Conservation (phyloP, 2,888 invertebrate genomes). For the Pyrochroa serraticornis region DNA sequence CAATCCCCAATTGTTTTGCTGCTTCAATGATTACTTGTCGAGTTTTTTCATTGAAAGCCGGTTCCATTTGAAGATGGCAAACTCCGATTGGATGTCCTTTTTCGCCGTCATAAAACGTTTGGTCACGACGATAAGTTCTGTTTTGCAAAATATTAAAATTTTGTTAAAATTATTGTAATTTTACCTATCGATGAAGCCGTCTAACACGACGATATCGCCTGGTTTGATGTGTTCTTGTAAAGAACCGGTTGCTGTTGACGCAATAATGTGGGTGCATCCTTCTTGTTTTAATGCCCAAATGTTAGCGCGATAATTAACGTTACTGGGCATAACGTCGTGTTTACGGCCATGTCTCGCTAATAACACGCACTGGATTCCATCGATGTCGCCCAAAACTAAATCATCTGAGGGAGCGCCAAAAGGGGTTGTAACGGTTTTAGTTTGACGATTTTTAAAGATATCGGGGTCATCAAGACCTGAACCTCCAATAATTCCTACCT, state of each 20-base stretch:
- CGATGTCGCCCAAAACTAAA: conserved; percentile 74
- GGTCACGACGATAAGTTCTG: conserved; percentile 68
- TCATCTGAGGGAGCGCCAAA: conserved; percentile 83
- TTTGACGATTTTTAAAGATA: conserved; percentile 74
- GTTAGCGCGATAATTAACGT: conserved; percentile 95
- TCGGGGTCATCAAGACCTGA: conserved; percentile 90
- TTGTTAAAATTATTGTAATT: too few relatives aligned
- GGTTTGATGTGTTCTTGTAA: conserved; percentile 84
- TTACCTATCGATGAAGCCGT: conserved; percentile 83
- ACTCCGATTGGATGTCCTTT: conserved; percentile 70
- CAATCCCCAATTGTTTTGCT: conserved; percentile 66
- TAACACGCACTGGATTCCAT: conserved; percentile 75
- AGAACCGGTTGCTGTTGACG: conserved; percentile 94
- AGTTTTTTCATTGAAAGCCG: conserved; percentile 81
- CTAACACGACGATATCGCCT: conserved; percentile 87
- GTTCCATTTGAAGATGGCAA: conserved; percentile 92
- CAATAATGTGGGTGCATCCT: conserved; percentile 92
- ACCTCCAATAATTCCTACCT: conserved; percentile 99
- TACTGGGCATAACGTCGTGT: conserved; percentile 79
- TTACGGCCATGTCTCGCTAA: conserved; percentile 76
- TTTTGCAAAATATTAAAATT: too few relatives aligned
- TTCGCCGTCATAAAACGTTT: conserved; percentile 88
- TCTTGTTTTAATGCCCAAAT: conserved; percentile 87
- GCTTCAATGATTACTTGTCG: conserved; percentile 71
- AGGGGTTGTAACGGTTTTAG: conserved; percentile 72